Percentiles rank a stretch among this genome's conserved stretches.
Evolutionary conservation across 2,797 vertebrate species (phyloP).

Genomic region (Sebastes melanostomus): DNA sequence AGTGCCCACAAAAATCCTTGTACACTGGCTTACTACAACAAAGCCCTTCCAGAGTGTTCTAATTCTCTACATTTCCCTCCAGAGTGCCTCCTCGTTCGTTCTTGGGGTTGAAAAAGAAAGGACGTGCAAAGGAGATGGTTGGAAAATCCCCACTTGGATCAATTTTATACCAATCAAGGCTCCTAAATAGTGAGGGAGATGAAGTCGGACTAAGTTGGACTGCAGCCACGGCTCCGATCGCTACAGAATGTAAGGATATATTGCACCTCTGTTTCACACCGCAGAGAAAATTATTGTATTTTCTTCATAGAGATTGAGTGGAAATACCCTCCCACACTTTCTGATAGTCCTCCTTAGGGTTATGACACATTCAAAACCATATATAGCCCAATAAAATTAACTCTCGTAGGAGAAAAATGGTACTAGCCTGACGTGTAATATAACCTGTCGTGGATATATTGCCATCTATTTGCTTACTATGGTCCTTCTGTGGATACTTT

Average conservation of each 20-base stretch:
- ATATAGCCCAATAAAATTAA: slow-evolving; percentile 42
- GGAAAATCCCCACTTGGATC: slow-evolving; percentile 67
- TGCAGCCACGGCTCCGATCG: slow-evolving; percentile 36
- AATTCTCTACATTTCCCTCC: slow-evolving; percentile 58
- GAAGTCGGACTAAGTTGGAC: slow-evolving; percentile 55
- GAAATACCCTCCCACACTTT: slow-evolving; percentile 20
- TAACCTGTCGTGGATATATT: slow-evolving; percentile 39
- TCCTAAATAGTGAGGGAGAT: slow-evolving; percentile 55
- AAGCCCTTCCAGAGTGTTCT: slow-evolving; percentile 50
- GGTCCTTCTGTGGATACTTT: slow-evolving; percentile 36
- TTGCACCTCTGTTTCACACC: slow-evolving; percentile 36
- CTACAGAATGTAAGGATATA: slow-evolving; percentile 34
- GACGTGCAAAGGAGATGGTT: slow-evolving; percentile 31
- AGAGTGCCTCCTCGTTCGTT: slow-evolving; percentile 42
- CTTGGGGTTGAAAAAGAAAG: slow-evolving; percentile 47
- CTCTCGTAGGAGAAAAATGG: slow-evolving; percentile 13
- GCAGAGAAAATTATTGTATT: slow-evolving; percentile 25
- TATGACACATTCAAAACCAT: slow-evolving; percentile 39
- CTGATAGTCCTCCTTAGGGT: slow-evolving; percentile 37
- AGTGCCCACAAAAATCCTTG: slow-evolving; percentile 29
- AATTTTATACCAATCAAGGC: slow-evolving; percentile 65
- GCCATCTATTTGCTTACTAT: slow-evolving; percentile 40
- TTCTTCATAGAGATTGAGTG: neutral
- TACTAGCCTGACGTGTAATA: slow-evolving; percentile 23
- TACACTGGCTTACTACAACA: slow-evolving; percentile 52